phyloP scores from a whole-genome alignment of 2,888 invertebrate species.

The Philonicus albiceps region DNA sequence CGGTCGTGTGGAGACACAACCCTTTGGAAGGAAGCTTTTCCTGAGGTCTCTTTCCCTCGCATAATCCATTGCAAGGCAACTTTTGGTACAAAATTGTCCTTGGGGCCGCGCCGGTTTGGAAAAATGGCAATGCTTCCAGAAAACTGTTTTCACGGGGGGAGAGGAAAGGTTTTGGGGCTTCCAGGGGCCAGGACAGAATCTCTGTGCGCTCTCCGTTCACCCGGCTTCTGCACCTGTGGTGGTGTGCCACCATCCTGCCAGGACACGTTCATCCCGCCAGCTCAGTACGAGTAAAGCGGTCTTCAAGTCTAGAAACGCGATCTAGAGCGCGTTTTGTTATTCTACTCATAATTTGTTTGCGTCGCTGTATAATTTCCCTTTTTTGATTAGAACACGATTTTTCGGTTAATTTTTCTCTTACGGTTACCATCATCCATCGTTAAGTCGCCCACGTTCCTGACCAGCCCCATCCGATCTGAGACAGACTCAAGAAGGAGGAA shows the following conservation, averaged over 20 bases:
- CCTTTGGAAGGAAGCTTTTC: background rate
- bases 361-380: constrained; percentile 64
- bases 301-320: constrained; percentile 63
- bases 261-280: background rate
- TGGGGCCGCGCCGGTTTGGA: background rate
- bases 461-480: background rate
- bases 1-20: background rate
- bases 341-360: constrained; percentile 65
- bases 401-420: constrained; percentile 43
- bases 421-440: constrained; percentile 41
- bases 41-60: background rate
- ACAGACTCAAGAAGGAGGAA: background rate
- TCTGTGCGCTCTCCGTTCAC: background rate
- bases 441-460: constrained; percentile 12
- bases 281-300: constrained; percentile 64
- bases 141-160: background rate
- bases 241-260: background rate
- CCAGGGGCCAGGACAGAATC: background rate
- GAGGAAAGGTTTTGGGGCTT: background rate
- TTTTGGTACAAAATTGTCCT: background rate
- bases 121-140: background rate
- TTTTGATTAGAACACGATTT: constrained; percentile 52
- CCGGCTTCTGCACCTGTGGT: background rate
- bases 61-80: background rate
- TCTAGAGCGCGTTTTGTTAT: constrained; percentile 63